A percentile compares a stretch with the other conserved stretches of the same genome.
phyloP scores from a whole-genome alignment of 1,140 invertebrate genomes.

The Pissodes strobi region DNA sequence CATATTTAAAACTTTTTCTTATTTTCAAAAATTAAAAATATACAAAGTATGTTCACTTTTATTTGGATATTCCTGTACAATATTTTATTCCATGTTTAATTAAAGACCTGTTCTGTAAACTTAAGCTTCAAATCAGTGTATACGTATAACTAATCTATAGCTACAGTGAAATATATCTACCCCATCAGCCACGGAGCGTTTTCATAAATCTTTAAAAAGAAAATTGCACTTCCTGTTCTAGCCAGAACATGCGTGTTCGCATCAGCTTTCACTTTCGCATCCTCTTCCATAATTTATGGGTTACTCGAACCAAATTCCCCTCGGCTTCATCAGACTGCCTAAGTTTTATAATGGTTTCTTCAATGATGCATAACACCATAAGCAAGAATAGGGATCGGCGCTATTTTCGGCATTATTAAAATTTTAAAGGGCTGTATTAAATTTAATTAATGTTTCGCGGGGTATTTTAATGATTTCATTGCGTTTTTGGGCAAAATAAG shows the following conservation, averaged over 20 bases:
- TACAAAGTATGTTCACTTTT: too few relatives aligned
- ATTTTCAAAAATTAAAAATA: too few relatives aligned
- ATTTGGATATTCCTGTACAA: too few relatives aligned
- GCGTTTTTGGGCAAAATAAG: not conserved
- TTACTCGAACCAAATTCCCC: conserved; percentile 34
- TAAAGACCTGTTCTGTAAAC: too few relatives aligned
- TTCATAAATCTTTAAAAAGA: conserved; percentile 38
- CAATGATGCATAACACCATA: conserved; percentile 43
- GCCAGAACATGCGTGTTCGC: conserved; percentile 13
- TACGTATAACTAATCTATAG: too few relatives aligned
- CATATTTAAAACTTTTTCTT: too few relatives aligned
- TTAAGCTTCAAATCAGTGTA: too few relatives aligned
- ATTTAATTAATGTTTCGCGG: conserved; percentile 19
- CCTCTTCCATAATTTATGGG: conserved; percentile 38
- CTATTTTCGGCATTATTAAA: conserved; percentile 45
- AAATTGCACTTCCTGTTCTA: conserved; percentile 10
- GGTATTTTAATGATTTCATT: conserved; percentile 40
- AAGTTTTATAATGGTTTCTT: conserved; percentile 44
- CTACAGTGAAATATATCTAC: too few relatives aligned
- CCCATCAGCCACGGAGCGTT: not conserved
- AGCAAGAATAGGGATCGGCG: conserved; percentile 7
- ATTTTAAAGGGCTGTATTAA: conserved; percentile 38
- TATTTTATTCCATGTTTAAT: too few relatives aligned
- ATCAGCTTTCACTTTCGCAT: conserved; percentile 9
- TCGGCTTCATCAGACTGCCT: conserved; percentile 40